Conservation (phyloP, 2,888 invertebrate species). For the Schizaphis graminum region DNA sequence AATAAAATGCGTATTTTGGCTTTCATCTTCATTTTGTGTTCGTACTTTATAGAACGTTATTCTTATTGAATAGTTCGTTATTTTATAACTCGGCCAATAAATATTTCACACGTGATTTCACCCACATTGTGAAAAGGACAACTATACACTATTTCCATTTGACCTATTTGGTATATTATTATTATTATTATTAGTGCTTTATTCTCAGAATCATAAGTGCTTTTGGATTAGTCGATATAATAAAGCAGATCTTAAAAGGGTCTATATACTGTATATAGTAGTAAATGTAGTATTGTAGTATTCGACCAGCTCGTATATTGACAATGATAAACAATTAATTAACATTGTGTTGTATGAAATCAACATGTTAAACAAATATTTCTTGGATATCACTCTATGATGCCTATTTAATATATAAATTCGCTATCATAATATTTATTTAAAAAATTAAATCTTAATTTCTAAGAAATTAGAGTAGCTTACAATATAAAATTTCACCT, state of each 20-base stretch:
- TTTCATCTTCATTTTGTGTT: not conserved
- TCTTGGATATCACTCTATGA: not conserved
- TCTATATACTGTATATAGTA: not conserved
- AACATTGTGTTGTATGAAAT: not conserved
- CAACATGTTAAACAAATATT: not conserved
- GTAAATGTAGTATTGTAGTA: not conserved
- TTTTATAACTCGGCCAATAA: constrained; percentile 26
- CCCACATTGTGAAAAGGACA: not conserved
- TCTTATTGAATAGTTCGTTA: not conserved
- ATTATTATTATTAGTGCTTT: not conserved
- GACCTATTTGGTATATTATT: constrained; percentile 34
- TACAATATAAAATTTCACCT: no score
- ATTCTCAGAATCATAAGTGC: not conserved
- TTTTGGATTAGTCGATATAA: constrained; percentile 9
- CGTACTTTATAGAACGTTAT: not conserved
- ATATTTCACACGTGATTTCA: constrained; percentile 37
- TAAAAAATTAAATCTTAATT: not conserved
- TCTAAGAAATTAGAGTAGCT: no score
- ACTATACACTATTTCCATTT: constrained; percentile 22
- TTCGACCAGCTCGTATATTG: not conserved
- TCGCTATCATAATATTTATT: not conserved
- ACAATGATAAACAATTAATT: not conserved
- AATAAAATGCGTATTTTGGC: not conserved
- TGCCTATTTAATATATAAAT: not conserved
- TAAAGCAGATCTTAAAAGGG: not conserved